Base-by-base conservation (phyloP, 2,113 vertebrate genomes). In the Pseudopodoces humilis region DNA sequence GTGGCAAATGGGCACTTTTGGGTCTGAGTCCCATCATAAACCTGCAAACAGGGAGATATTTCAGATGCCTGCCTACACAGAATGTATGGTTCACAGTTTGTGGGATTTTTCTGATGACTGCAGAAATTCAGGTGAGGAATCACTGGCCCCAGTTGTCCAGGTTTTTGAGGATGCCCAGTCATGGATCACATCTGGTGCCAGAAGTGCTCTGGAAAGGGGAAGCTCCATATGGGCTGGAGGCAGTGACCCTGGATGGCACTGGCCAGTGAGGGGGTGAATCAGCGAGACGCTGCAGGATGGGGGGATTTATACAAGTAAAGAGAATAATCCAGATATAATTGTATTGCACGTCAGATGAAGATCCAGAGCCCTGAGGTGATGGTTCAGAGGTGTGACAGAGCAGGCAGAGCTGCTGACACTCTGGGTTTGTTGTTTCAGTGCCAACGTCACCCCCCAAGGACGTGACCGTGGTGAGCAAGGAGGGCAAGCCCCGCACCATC, bases 401-500 rank as follows among this genome's bases (percentile, higher is more conserved):
- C 67, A 35, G 58, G 43, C 43, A 43, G 43, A 43, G 43, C 15
- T 28, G 16, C 37, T 83, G 55, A 90, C 69, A 1, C 55, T 15
- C 15, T 56, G 79, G 56, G 6, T 76, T 15, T 69, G 60, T 82
- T 82, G 80, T 90, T 77, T 18, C 97, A 99, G 99, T 98, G 93
- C 99, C 99, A 58, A 98, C 99, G 91, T 99, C 99, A 23, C 98
- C 99, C 33, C 99, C 99, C 11, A 99, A 99, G 96, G 99, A 99
- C 27, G 99, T 99, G 97, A 99, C 99, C 0, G 99, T 99, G 83
- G 99, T 99, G 92, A 99, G 99, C 98, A 99, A 99, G 97, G 99
- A 99, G 96, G 99, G 99, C 63, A 99, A 99, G 24, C 99, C 99
- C 23, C 98, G 99, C 63, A 99, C 99, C 65, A 99, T 99, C 75